Evolutionary conservation across 2,888 invertebrate species (phyloP).

Genomic region (Adelognathus sp.): DNA sequence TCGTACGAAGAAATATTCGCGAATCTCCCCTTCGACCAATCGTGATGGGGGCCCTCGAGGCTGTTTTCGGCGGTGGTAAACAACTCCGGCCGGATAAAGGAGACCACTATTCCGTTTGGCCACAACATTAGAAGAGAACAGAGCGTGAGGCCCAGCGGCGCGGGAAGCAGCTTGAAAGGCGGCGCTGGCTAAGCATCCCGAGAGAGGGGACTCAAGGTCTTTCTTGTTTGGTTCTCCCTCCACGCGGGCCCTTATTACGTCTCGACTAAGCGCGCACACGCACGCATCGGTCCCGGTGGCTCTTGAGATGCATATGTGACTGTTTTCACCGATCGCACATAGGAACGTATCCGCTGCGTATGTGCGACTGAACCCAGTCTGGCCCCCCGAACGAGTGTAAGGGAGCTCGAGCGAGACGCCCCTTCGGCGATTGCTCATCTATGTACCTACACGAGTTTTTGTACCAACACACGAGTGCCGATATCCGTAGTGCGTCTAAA

Average conservation of each 20-base stretch:
- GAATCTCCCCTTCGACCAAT: not conserved
- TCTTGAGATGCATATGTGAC: not conserved
- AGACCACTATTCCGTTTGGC: slow-evolving; percentile 46
- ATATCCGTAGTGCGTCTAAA: slow-evolving; percentile 32
- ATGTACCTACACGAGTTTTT: slow-evolving; percentile 2
- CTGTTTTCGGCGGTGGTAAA: slow-evolving; percentile 55
- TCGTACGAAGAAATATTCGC: slow-evolving; percentile 46
- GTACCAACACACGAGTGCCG: slow-evolving; percentile 5
- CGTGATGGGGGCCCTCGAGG: slow-evolving; percentile 19
- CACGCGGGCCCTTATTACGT: slow-evolving; percentile 54
- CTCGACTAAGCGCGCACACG: slow-evolving; percentile 26
- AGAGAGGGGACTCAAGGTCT: slow-evolving; percentile 59
- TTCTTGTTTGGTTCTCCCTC: slow-evolving; percentile 59
- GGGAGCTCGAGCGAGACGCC: slow-evolving; percentile 42
- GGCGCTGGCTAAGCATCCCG: slow-evolving; percentile 28
- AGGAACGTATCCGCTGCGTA: slow-evolving; percentile 19
- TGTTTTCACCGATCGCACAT: slow-evolving; percentile 7
- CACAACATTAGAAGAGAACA: slow-evolving; percentile 35
- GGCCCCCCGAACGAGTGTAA: slow-evolving; percentile 24
- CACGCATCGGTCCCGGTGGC: not conserved
- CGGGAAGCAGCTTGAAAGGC: slow-evolving; percentile 36
- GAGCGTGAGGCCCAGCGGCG: slow-evolving; percentile 30
- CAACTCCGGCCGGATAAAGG: slow-evolving; percentile 49
- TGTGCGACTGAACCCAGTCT: slow-evolving; percentile 43
- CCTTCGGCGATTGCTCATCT: slow-evolving; percentile 32